These are phyloP conservation scores for Nymphalis io DNA, from an alignment of 1,140 invertebrate species.

Conservation along the genomic window DNA sequence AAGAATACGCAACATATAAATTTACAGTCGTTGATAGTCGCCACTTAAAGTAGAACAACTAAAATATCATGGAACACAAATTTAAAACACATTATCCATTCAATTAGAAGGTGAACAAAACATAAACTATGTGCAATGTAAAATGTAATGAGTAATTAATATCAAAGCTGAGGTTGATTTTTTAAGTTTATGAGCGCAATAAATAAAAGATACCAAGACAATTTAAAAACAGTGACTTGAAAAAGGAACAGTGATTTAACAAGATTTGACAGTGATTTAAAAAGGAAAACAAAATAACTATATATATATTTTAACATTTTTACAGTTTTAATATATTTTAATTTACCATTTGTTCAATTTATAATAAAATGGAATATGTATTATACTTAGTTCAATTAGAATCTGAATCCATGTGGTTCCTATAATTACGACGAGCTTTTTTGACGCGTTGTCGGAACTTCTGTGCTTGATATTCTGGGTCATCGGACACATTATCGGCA, in stretches of 20 bases:
- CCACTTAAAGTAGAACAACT: slow-evolving; percentile 42
- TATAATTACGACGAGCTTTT: slow-evolving; percentile 80
- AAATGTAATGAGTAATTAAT: no score
- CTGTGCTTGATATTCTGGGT: slow-evolving; percentile 75
- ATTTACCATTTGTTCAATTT: neutral
- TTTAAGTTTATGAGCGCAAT: no score
- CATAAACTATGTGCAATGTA: no score
- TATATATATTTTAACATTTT: no score
- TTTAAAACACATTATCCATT: slow-evolving; percentile 28
- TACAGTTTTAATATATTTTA: neutral
- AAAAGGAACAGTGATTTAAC: no score
- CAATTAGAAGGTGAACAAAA: neutral
- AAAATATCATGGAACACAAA: slow-evolving; percentile 34
- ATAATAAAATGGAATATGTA: slow-evolving; percentile 16
- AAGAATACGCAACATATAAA: slow-evolving; percentile 14
- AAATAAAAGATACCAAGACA: no score
- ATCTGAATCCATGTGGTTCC: slow-evolving; percentile 82
- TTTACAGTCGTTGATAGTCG: slow-evolving; percentile 39
- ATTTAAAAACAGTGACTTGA: no score
- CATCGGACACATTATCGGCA: slow-evolving; percentile 66
- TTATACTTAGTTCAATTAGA: slow-evolving; percentile 72
- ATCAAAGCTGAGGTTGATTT: no score
- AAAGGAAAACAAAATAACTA: no score
- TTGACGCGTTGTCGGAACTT: slow-evolving; percentile 80
- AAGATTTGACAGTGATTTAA: no score